Evolutionary conservation across 1,140 invertebrate genomes (phyloP), one percentile per base, ranked within the genome.

Genomic region (Monomorium pharaonis): DNA sequence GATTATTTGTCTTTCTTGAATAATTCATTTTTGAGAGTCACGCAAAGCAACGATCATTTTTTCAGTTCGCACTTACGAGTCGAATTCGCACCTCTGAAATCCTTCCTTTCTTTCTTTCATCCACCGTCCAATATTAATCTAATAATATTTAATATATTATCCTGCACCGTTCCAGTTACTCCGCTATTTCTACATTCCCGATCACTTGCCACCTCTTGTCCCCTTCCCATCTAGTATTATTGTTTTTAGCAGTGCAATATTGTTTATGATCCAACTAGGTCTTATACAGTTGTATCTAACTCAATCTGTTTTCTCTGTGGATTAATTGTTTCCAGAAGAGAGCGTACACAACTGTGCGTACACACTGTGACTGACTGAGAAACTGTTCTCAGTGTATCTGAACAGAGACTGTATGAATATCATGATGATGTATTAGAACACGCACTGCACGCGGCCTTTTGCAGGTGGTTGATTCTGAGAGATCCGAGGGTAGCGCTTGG

Each of bases 401-500:
- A 93, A 93, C 93, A 94, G 92, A 94, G 93, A 94, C 94, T 94
- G 91, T 94, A 94, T 94, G 92, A 94, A 93, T 94, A 94, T 95
- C 94, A 95, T 94, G 93, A 95, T 94, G 94, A 95, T 94, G 94
- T 95, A 94, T 95, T 95, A 94, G 94, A 95, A 93, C 93, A 93
- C 90, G 92, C 93, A 91, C 90, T 93, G 92, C 93, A 94, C 92
- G 94, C 94, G 94, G 94, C 94, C 94, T 94, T 95, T 95, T 95
- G 94, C 94, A 95, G 94, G 94, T 95, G 94, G 90, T 94, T 87
- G 87, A 87, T 70, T 86, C 76, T 86, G 76, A 84, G 90, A 88
- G 84, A 85, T 69, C n/a, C 89, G 86, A 93, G 89, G 90, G 93
- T 89, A 92, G 93, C 91, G 91, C 89, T 83, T 88, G 93, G 93